A percentile compares a stretch with the other conserved stretches of the same genome.
These are phyloP conservation scores for Agapornis canus DNA, from an alignment of 2,797 vertebrate genomes.

Conservation along the genomic window DNA sequence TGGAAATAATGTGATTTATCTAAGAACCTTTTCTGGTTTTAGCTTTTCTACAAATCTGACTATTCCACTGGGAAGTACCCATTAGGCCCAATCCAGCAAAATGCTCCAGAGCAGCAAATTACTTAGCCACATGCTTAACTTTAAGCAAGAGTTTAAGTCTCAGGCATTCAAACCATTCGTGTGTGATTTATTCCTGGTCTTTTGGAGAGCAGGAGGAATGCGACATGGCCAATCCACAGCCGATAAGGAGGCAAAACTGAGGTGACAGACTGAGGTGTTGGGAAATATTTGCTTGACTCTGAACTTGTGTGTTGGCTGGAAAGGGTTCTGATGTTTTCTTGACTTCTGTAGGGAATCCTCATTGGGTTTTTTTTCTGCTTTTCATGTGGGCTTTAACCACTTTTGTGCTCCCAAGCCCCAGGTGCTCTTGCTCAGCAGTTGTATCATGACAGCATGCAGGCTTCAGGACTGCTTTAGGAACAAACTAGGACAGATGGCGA, in stretches of 20 bases:
- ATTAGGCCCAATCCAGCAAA: not conserved
- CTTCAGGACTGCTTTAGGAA: not conserved
- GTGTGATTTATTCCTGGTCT: slow-evolving; percentile 42
- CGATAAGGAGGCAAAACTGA: slow-evolving; percentile 17
- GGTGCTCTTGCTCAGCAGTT: not conserved
- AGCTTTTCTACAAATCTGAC: not conserved
- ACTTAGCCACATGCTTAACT: slow-evolving; percentile 38
- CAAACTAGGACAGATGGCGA: not conserved
- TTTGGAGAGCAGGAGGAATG: slow-evolving; percentile 39
- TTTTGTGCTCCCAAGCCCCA: not conserved
- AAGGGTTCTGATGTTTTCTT: not conserved
- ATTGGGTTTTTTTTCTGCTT: not conserved
- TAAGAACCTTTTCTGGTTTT: not conserved
- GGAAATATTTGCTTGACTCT: slow-evolving; percentile 13
- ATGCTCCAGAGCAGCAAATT: not conserved
- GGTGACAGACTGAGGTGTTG: slow-evolving; percentile 27
- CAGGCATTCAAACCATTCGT: not conserved
- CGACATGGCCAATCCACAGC: not conserved
- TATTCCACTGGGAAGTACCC: not conserved
- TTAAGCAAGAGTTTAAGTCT: slow-evolving; percentile 29
- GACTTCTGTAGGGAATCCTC: not conserved
- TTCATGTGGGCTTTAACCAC: not conserved
- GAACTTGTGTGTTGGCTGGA: slow-evolving; percentile 8
- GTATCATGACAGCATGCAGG: not conserved
- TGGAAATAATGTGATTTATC: not conserved